These are phyloP conservation scores for Dreissena polymorpha DNA, from an alignment of 1,140 invertebrate species.

Conservation along the genomic window DNA sequence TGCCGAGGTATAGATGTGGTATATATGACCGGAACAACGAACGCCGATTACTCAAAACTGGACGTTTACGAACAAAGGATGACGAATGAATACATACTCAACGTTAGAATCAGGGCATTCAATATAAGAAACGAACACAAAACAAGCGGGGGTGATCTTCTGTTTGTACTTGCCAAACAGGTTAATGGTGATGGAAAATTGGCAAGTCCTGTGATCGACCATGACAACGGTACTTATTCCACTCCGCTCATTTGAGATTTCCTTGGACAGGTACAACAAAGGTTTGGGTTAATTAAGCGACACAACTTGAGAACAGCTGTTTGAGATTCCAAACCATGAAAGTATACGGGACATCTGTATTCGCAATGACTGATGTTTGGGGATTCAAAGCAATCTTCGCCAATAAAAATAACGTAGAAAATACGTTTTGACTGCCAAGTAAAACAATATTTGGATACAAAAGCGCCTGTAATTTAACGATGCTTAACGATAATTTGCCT, in stretches of 20 bases:
- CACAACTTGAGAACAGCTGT: slow-evolving; percentile 36
- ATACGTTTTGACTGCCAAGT: slow-evolving; percentile 19
- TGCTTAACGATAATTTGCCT: slow-evolving; percentile 34
- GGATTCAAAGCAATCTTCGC: slow-evolving; percentile 21
- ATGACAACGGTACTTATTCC: slow-evolving; percentile 43
- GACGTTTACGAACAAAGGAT: not conserved
- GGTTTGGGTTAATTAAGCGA: slow-evolving; percentile 15
- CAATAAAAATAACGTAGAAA: not conserved
- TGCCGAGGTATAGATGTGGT: too few species aligned
- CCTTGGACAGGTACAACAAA: slow-evolving; percentile 31
- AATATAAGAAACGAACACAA: not conserved
- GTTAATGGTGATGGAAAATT: slow-evolving; percentile 23
- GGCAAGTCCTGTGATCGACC: slow-evolving; percentile 43
- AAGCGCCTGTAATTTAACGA: slow-evolving; percentile 43
- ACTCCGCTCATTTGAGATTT: slow-evolving; percentile 16
- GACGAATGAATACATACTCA: not conserved
- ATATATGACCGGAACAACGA: not conserved
- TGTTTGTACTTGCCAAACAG: slow-evolving; percentile 18
- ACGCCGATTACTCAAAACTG: not conserved
- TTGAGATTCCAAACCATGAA: slow-evolving; percentile 5
- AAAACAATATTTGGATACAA: slow-evolving; percentile 16
- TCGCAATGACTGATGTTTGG: slow-evolving; percentile 11
- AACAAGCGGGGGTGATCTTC: slow-evolving; percentile 10
- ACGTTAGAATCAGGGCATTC: slow-evolving; percentile 2
- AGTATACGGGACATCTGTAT: slow-evolving; percentile 24